These are phyloP conservation scores for Conger conger DNA, from an alignment of 2,113 vertebrate species.

Conservation along the genomic window DNA sequence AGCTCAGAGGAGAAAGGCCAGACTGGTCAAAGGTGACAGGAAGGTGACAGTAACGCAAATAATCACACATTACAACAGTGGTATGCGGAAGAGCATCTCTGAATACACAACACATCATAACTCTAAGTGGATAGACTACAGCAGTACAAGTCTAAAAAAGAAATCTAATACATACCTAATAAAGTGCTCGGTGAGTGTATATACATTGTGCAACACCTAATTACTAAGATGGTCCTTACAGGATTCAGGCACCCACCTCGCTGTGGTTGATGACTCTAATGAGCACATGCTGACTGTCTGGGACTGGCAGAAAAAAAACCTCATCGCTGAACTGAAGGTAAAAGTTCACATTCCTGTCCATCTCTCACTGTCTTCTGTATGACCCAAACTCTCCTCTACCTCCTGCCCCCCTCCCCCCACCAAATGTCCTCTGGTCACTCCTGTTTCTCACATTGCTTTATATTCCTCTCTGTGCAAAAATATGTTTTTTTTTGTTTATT, in stretches of 20 bases:
- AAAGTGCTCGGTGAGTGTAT: no score
- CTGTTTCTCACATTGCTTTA: no score
- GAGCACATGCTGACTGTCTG: slow-evolving; percentile 98
- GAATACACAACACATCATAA: no score
- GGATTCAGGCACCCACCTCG: slow-evolving; percentile 92
- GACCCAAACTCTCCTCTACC: background rate
- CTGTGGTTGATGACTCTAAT: slow-evolving; percentile 94
- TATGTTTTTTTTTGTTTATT: background rate
- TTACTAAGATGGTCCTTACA: slow-evolving; percentile 40
- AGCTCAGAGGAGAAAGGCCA: no score
- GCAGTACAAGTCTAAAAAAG: no score
- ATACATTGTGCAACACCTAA: no score
- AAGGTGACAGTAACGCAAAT: no score
- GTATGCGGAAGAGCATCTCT: no score
- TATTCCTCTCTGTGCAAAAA: background rate
- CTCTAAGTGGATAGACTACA: no score
- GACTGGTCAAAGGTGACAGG: no score
- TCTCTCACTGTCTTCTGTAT: background rate
- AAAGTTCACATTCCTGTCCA: background rate
- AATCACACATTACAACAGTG: no score
- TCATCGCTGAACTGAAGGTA: slow-evolving; percentile 91
- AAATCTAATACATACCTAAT: no score
- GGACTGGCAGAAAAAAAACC: slow-evolving; percentile 95
- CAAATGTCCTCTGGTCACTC: background rate
- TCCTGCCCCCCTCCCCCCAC: background rate